phyloP scores from a whole-genome alignment of 1,140 invertebrate genomes.

The Tetraneura akinire region DNA sequence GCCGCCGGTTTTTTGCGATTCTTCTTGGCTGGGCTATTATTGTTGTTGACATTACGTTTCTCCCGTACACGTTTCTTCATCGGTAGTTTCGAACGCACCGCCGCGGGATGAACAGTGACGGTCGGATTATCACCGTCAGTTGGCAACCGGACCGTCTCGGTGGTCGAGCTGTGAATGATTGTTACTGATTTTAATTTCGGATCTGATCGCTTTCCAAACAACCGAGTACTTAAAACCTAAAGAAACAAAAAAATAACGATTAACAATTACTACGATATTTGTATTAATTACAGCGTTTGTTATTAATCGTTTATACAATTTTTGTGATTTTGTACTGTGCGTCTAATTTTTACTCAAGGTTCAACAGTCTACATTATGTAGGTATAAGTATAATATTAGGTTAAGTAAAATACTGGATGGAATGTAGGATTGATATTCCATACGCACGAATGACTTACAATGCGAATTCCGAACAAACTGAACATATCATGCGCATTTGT shows the following conservation, averaged over 20 bases:
- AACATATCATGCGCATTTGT: not conserved
- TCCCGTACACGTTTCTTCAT: constrained; percentile 74
- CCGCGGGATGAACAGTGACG: constrained; percentile 70
- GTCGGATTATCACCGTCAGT: constrained; percentile 67
- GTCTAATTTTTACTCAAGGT: not conserved
- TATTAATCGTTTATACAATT: constrained; percentile 52
- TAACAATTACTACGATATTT: too few relatives aligned
- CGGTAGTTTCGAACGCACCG: constrained; percentile 72
- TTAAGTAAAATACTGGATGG: constrained; percentile 6
- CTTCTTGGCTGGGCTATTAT: constrained; percentile 49
- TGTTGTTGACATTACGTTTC: constrained; percentile 51
- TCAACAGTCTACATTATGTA: not conserved
- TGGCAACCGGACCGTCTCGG: constrained; percentile 78
- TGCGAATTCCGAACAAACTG: constrained; percentile 23
- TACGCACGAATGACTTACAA: constrained; percentile 34
- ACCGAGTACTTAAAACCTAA: constrained; percentile 75
- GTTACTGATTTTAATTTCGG: constrained; percentile 79
- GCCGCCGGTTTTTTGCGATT: constrained; percentile 51
- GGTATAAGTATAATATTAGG: not conserved
- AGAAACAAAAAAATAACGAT: too few relatives aligned
- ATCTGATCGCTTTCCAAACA: constrained; percentile 74
- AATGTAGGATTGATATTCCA: not conserved
- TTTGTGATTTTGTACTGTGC: not conserved
- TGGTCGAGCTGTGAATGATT: constrained; percentile 82
- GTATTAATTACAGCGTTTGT: too few relatives aligned